These are phyloP conservation scores for Colaptes auratus DNA, from an alignment of 2,113 vertebrate genomes.

Conservation along the genomic window DNA sequence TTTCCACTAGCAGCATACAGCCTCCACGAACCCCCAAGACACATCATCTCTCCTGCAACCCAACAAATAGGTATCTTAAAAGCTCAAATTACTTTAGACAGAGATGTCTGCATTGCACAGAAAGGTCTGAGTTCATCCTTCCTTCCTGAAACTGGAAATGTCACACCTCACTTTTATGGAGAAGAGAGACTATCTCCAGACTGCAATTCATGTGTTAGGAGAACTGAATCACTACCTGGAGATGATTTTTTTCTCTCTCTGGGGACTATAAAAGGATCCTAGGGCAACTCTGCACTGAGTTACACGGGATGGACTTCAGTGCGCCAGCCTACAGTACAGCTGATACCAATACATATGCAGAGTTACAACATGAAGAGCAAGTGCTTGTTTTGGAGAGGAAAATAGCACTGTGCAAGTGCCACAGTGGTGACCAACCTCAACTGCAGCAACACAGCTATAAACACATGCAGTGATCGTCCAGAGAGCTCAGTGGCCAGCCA, in stretches of 20 bases:
- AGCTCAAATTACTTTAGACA: background rate
- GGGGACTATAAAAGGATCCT: too few relatives aligned
- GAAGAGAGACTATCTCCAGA: background rate
- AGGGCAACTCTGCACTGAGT: too few relatives aligned
- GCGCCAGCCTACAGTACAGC: too few relatives aligned
- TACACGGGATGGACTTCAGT: too few relatives aligned
- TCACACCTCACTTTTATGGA: background rate
- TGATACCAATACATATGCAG: background rate
- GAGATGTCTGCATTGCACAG: background rate
- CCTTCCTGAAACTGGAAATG: background rate
- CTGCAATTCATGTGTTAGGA: background rate
- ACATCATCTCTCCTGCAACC: background rate
- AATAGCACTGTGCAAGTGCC: background rate
- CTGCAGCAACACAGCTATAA: accelerated
- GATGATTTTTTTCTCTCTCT: too few relatives aligned
- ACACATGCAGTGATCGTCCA: background rate
- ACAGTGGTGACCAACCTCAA: background rate
- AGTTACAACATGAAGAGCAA: background rate
- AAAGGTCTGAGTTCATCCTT: background rate
- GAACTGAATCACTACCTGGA: too few relatives aligned
- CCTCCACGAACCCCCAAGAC: background rate
- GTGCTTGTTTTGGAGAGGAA: background rate
- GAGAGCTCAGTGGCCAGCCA: background rate
- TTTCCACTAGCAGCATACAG: accelerated
- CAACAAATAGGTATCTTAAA: background rate